Percentiles rank a stretch among this genome's conserved stretches.
phyloP scores from a whole-genome alignment of 2,797 vertebrate species.

The Amazonetta brasiliensis region DNA sequence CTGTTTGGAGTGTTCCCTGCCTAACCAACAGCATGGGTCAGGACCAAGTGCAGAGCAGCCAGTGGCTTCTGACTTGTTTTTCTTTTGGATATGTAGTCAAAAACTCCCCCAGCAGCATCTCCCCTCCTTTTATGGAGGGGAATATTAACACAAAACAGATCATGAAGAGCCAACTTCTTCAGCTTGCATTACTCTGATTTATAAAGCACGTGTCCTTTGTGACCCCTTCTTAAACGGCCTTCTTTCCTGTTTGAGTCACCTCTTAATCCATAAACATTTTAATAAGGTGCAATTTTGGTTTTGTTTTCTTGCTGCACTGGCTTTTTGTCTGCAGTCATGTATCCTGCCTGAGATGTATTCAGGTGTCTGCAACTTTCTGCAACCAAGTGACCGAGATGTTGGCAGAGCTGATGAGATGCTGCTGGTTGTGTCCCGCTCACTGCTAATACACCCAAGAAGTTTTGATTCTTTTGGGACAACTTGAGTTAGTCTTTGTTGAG shows the following conservation, averaged over 20 bases:
- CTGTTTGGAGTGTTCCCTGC: background rate
- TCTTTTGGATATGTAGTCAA: background rate
- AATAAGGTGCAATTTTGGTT: background rate
- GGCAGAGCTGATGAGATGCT: background rate
- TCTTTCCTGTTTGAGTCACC: background rate
- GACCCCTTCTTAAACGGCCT: background rate
- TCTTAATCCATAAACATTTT: background rate
- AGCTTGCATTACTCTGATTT: background rate
- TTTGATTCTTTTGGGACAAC: background rate
- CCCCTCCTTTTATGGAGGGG: background rate
- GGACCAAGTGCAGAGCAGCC: background rate
- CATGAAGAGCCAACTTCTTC: background rate
- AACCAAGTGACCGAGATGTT: background rate
- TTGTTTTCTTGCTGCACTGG: background rate
- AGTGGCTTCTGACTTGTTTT: background rate
- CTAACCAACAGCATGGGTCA: rapidly evolving
- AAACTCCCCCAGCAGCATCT: background rate
- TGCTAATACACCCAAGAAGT: background rate
- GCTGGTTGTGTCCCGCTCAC: background rate
- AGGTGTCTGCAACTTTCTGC: background rate
- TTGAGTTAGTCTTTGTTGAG: background rate
- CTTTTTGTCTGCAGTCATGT: background rate
- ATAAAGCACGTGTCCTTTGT: background rate
- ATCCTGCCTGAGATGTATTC: background rate
- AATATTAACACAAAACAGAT: background rate